phyloP scores from a whole-genome alignment of 2,113 vertebrate species.

The Otolemur garnettii region DNA sequence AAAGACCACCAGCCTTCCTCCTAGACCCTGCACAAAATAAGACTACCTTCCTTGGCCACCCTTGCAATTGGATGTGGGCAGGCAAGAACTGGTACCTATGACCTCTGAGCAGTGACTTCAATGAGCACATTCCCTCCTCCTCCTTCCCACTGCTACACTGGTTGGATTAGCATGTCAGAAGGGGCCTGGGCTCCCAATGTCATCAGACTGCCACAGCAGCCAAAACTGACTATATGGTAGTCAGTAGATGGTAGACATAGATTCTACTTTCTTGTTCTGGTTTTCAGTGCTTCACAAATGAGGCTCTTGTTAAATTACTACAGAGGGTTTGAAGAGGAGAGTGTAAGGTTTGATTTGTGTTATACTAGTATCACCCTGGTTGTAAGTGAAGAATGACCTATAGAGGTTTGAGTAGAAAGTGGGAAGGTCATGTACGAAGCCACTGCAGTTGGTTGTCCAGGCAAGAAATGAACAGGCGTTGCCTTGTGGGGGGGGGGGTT shows the following conservation, averaged over 20 bases:
- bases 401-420: neutral
- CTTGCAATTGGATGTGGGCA: neutral
- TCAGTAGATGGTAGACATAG: neutral
- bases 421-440: neutral
- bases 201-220: neutral
- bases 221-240: neutral
- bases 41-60: neutral
- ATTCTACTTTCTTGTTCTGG: neutral
- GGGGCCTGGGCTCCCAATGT: neutral
- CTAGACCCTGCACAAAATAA: neutral
- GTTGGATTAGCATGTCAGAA: neutral
- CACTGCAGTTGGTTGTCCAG: neutral
- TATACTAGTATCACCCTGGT: neutral
- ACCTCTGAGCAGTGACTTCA: neutral
- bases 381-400: neutral
- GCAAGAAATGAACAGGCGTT: neutral
- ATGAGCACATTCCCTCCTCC: neutral
- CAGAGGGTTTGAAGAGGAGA: neutral
- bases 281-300: neutral
- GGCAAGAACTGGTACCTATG: neutral
- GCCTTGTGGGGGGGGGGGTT: neutral
- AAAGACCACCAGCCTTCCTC: neutral
- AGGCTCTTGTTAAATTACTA: neutral
- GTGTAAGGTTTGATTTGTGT: neutral
- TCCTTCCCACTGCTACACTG: neutral